Conservation (phyloP, 2,888 invertebrate genomes). For the Hermaeophaga mercurialis region DNA sequence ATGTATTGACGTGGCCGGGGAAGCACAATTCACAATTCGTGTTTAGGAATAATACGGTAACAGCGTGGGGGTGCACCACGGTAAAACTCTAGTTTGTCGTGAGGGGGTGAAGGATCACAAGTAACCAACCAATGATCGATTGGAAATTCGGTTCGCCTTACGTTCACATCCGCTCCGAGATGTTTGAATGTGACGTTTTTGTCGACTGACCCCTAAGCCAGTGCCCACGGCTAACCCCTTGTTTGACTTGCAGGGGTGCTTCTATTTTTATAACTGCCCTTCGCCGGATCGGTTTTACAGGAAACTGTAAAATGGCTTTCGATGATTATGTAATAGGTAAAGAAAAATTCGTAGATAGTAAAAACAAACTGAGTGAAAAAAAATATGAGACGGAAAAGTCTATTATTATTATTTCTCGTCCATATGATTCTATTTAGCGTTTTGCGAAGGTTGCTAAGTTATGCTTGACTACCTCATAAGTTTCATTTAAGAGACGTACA, state of each 20-base stretch:
- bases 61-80: constrained; percentile 24
- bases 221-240: no score
- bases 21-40: constrained; percentile 25
- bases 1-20: constrained; percentile 22
- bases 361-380: no score
- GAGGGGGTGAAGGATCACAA: constrained; percentile 15
- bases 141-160: constrained; percentile 42
- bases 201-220: constrained; percentile 52
- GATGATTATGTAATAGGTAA: no score
- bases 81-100: constrained; percentile 26
- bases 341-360: no score
- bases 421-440: constrained; percentile 19
- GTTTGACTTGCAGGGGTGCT: no score
- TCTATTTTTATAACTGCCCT: no score
- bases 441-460: constrained; percentile 17
- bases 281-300: constrained; percentile 7
- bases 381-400: no score
- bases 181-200: constrained; percentile 56
- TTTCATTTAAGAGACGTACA: constrained; percentile 28
- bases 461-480: constrained; percentile 25
- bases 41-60: constrained; percentile 28
- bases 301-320: constrained; percentile 6
- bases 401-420: constrained; percentile 9
- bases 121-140: constrained; percentile 45
- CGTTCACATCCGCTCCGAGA: constrained; percentile 53